Evolutionary conservation across 1,140 invertebrate species (phyloP).

Genomic region (Globodera rostochiensis): DNA sequence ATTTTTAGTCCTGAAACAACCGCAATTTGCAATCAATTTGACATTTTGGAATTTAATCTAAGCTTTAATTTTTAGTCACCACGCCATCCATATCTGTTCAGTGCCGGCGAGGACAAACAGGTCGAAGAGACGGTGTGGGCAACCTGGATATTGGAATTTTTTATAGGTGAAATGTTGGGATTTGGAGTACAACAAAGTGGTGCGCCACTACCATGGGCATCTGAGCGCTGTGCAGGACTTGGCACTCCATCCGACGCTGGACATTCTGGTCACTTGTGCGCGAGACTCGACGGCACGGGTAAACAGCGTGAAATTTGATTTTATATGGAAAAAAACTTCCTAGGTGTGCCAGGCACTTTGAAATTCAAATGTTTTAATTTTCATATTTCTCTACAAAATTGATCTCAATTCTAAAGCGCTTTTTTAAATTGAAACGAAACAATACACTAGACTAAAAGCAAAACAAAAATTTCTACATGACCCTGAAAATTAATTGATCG

Average conservation of each 20-base stretch:
- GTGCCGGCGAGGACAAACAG: constrained; percentile 97
- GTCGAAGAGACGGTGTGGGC: constrained; percentile 28
- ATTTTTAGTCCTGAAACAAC: background rate
- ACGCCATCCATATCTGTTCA: constrained; percentile 96
- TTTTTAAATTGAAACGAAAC: too few species aligned
- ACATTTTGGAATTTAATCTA: too few species aligned
- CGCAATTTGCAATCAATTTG: too few species aligned
- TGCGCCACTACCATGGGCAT: constrained; percentile 98
- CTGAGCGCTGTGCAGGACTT: constrained; percentile 92
- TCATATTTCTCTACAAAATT: too few species aligned
- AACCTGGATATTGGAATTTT: background rate
- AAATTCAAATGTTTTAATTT: too few species aligned
- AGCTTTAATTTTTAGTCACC: constrained; percentile 69
- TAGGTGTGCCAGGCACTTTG: too few species aligned
- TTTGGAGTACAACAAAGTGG: constrained; percentile 97
- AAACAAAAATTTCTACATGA: too few species aligned
- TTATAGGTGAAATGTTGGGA: constrained; percentile 96
- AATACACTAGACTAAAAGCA: too few species aligned
- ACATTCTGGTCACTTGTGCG: constrained; percentile 89
- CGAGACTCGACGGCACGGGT: constrained; percentile 91
- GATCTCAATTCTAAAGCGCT: too few species aligned
- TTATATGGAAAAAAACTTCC: constrained; percentile 20
- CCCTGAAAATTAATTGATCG: too few species aligned
- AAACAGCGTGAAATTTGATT: constrained; percentile 17
- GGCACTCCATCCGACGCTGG: constrained; percentile 90